phyloP scores from a whole-genome alignment of 2,113 vertebrate genomes.

The Vireo altiloquus region DNA sequence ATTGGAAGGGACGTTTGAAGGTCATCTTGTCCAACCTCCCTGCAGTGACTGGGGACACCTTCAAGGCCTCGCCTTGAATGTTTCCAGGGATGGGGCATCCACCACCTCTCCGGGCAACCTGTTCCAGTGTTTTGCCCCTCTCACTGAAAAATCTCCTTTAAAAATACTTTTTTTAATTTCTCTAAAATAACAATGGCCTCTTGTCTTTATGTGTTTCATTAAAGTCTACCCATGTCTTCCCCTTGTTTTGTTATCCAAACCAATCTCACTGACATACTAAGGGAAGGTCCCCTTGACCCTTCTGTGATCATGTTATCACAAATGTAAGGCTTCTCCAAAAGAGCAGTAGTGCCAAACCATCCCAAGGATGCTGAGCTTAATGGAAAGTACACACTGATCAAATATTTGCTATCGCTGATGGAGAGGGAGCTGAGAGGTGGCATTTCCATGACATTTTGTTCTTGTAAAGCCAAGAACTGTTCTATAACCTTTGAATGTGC shows the following conservation, averaged over 20 bases:
- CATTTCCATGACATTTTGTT: constrained; percentile 49
- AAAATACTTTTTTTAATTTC: not conserved
- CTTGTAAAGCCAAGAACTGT: constrained; percentile 8
- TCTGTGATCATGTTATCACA: not conserved
- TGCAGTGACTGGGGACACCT: not conserved
- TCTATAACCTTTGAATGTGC: constrained; percentile 17
- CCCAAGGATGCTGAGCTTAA: not conserved
- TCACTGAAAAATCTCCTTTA: not conserved
- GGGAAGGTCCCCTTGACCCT: not conserved
- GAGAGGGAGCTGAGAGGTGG: not conserved
- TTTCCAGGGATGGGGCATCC: not conserved
- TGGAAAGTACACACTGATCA: constrained; percentile 16
- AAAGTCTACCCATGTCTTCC: not conserved
- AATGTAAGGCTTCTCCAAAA: not conserved
- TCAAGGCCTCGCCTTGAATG: not conserved
- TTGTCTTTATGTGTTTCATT: not conserved
- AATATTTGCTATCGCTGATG: constrained; percentile 33
- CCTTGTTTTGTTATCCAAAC: not conserved
- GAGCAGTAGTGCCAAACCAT: not conserved
- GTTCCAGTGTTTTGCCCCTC: not conserved
- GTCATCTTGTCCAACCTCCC: not conserved
- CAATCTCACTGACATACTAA: not conserved
- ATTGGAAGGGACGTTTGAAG: not conserved
- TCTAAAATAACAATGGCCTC: not conserved
- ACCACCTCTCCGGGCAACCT: not conserved